Evolutionary conservation across 2,888 invertebrate species (phyloP), one percentile per base, ranked within the genome.

Genomic region (Polydrusus pterygomalis): DNA sequence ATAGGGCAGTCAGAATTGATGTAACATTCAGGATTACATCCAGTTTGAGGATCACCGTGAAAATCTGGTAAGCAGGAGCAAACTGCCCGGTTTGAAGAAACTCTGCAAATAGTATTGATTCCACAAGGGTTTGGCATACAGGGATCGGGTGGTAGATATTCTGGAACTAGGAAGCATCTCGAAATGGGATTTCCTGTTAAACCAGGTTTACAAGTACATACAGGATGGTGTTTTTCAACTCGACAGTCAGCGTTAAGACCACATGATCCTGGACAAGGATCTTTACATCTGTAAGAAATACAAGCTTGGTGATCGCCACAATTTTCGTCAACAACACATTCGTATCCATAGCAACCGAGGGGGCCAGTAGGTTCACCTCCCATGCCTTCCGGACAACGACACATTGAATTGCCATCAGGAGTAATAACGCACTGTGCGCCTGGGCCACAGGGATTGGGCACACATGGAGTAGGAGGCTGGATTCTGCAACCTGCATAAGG

Each of bases 261-360:
- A 85, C 96, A 96, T 20, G 93, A 92, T 60, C 95, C 95, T 0
- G 94, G 93, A 81, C 96, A 96, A 30, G 96, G 95, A 87, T 96
- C 94, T 78, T 91, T 90, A 83, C 96, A 96, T 81, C 91, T 90
- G 84, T 94, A 94, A 38, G 94, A 93, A 84, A 96, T 93, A 83
- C 96, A 96, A 20, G 95, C 94, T 86, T 91, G 91, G 81, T 91
- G 90, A 71, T 89, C 86, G 20, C 91, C 89, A 85, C 96, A 96
- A 85, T 96, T 95, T 69, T 93, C 92, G 84, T 96, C 95, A 20
- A 92, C 90, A 83, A 93, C 92, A 86, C 96, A 96, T 88, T 95
- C 95, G 77, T 93, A 92, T n/a, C 93, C 92, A 80, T 92, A 92
- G 81, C 95, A 95, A 7, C 95, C 95, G 60, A 89, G 88, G 1